Evolutionary conservation across 2,113 vertebrate species (phyloP), one percentile per base, ranked within the genome.

Genomic region (Forbesichthys papilliferus): DNA sequence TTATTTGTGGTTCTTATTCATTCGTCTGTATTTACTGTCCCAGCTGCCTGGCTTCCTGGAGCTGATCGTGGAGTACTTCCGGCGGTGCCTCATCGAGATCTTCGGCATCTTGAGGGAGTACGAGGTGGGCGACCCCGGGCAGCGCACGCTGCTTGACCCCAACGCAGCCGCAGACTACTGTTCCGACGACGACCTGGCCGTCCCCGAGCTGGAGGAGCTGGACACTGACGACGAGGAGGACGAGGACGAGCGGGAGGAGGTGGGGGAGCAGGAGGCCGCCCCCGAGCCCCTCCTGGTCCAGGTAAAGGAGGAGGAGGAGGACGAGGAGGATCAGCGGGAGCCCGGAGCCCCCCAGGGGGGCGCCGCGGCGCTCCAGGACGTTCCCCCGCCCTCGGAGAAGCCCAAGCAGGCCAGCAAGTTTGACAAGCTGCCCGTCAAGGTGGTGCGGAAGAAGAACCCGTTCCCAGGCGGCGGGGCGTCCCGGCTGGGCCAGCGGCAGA

Each of bases 21-120:
- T 27, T 27, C 2, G 27, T 27, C 2, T 27, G 27, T 27, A 27
- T 3, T 27, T 27, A 27, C 2, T 42, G 74, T 65, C 66, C 60
- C 18, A 99, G 98, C 93, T 99, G 71, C 96, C 97, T 79, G 98
- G 98, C 11, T 95, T 99, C 92, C 88, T 99, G 86, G 98, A 99
- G 63, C 92, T 99, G 78, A 82, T 99, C 75, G 96, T 99, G 81
- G 98, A 99, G 90, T 98, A 99, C 91, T 99, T 98, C 90, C 93
- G 98, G 70, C 95, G 96, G 87, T 99, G 98, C 92, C 94, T 99
- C 88, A 99, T 99, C 0, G 95, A 99, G 89, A 98, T 99, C 85
- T 99, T 98, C 79, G 96, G 95, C 86, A 99, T 99, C 87, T 85
- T 99, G 77, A 98, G 96, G 87, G 97, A 99, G 87, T 99, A 98